phyloP scores from a whole-genome alignment of 2,113 vertebrate genomes.

The Gadus chalcogrammus region DNA sequence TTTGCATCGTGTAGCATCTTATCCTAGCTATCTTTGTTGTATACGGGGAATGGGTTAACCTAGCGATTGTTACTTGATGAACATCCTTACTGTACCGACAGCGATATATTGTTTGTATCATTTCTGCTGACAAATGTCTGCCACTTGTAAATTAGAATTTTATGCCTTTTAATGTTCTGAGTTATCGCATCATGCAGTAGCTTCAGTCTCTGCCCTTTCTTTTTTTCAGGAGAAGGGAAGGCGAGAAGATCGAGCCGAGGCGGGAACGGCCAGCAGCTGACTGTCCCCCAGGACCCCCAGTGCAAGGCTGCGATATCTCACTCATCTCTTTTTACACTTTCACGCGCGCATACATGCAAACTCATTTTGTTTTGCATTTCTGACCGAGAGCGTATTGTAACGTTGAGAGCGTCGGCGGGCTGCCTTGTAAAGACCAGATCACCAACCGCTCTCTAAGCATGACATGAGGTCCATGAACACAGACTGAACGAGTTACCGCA shows the following conservation, averaged over 20 bases:
- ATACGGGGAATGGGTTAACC: too few species aligned
- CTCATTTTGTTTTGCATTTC: slow-evolving; percentile 14
- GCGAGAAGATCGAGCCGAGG: slow-evolving; percentile 63
- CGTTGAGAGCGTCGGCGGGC: slow-evolving; percentile 27
- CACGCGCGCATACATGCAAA: slow-evolving; percentile 10
- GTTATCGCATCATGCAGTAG: slow-evolving; percentile 24
- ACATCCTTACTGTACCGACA: too few species aligned
- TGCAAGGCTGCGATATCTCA: slow-evolving; percentile 6
- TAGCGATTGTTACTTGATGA: too few species aligned
- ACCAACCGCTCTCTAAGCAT: slow-evolving; percentile 49
- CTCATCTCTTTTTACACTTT: slow-evolving; percentile 1
- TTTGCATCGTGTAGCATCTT: too few species aligned
- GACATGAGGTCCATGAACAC: slow-evolving; percentile 8
- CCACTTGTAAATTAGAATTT: too few species aligned
- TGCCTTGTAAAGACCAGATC: slow-evolving; percentile 22
- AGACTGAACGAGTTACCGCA: too few species aligned
- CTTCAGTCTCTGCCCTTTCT: neutral
- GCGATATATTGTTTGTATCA: too few species aligned
- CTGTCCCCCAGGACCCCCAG: slow-evolving; percentile 30
- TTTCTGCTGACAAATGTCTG: too few species aligned
- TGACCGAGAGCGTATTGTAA: slow-evolving; percentile 36
- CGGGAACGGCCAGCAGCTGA: slow-evolving; percentile 55
- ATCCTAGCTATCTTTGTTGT: too few species aligned
- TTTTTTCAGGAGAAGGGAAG: slow-evolving; percentile 71
- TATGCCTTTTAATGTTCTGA: neutral